Evolutionary conservation across 2,797 vertebrate species (phyloP).

Genomic region (Rhynchotus rufescens): DNA sequence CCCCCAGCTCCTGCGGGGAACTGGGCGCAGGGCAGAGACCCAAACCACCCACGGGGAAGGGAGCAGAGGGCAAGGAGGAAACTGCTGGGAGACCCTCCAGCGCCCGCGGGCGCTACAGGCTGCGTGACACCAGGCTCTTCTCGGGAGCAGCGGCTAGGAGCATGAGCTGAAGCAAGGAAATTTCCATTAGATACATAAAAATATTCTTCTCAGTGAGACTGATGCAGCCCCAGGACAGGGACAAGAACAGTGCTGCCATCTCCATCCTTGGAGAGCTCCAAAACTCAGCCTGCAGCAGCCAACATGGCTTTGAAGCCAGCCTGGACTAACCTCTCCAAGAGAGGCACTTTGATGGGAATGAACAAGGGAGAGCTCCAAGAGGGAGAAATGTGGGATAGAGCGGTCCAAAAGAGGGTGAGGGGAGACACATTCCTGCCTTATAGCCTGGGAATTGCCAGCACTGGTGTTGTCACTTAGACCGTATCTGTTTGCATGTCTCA

Average conservation of each 20-base stretch:
- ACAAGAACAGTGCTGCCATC: accelerated
- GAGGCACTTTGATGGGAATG: accelerated
- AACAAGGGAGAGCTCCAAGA: neutral
- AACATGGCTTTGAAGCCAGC: neutral
- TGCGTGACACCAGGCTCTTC: accelerated
- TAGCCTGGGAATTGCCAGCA: neutral
- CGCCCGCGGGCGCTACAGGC: neutral
- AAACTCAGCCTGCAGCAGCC: neutral
- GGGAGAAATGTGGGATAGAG: neutral
- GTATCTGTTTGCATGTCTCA: neutral
- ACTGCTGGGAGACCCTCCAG: neutral
- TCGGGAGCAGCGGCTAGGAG: neutral
- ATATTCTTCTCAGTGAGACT: neutral
- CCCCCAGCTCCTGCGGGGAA: neutral
- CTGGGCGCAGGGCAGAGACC: neutral
- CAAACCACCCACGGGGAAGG: neutral
- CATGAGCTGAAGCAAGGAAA: neutral
- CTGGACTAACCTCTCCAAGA: neutral
- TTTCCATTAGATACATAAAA: neutral
- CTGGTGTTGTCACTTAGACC: neutral
- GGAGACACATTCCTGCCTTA: neutral
- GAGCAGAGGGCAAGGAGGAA: neutral
- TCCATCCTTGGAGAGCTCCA: neutral
- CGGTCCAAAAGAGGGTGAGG: neutral
- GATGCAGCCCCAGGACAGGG: neutral